Base-by-base conservation (phyloP, 2,113 vertebrate species). In the Chloropsis hardwickii region DNA sequence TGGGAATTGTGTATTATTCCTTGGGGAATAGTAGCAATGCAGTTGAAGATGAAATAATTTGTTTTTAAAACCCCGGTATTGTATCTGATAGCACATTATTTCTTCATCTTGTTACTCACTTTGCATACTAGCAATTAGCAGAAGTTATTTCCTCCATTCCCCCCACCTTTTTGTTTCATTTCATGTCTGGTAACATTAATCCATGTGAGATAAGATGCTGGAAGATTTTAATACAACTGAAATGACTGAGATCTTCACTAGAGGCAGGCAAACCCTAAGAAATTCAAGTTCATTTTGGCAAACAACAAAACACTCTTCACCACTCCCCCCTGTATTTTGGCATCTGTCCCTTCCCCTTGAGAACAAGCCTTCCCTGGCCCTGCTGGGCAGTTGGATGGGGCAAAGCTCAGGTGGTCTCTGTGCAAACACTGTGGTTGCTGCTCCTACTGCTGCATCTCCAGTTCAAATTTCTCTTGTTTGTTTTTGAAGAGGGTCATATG, bases 41-140 rank as follows among this genome's bases (percentile, higher is more conserved):
- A 92, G 77, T 82, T 89, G 77, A 96, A 96, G 94, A 96, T 85
- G 80, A 93, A 97, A 97, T 96, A 94, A 93, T 94, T 94, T 6
- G n/a, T 85, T 95, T 95, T 87, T n/a, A 84, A 97, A 96, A 79
- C 62, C 66, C 86, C 90, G 85, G 88, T 80, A 93, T 35, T 91
- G 66, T 93, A 96, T 95, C 77, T 88, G 83, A 93, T 96, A 92
- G 81, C 87, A 81, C 62, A 82, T 91, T 76, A 94, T 90, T 96
- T 94, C 90, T 92, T 96, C 86, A 95, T 80, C 92, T 95, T 76
- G 67, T 91, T 94, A 90, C 51, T 89, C 83, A 82, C 56, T 95
- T 95, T 92, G 80, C 90, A 88, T 90, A 90, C 92, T 86, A 94
- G 85, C 79, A 97, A 97, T 94, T 94, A 95, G 85, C 70, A 85